phyloP scores from a whole-genome alignment of 2,797 vertebrate species.

The Arctocebus calabarensis region DNA sequence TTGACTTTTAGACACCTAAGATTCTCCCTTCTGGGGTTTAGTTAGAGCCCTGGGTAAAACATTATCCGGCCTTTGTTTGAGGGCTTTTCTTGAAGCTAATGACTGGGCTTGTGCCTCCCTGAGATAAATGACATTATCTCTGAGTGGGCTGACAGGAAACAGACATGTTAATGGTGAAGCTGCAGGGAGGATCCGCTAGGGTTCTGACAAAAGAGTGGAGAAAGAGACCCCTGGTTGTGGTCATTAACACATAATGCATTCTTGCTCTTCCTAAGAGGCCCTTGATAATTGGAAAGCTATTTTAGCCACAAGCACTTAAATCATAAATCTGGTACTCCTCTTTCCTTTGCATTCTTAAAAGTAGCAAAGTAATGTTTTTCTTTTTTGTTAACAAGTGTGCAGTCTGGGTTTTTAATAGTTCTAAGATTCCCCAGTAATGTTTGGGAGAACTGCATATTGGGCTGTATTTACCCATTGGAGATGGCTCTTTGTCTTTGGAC shows the following conservation, averaged over 20 bases:
- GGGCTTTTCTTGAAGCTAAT: conserved; percentile 92
- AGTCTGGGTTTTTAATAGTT: conserved; percentile 22
- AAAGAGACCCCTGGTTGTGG: conserved; percentile 88
- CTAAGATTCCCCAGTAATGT: background rate
- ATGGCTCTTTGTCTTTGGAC: conserved; percentile 38
- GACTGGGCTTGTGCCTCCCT: conserved; percentile 90
- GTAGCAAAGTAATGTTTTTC: background rate
- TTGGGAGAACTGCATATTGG: background rate
- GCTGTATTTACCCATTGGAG: conserved; percentile 14
- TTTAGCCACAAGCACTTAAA: conserved; percentile 84
- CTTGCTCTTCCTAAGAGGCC: conserved; percentile 85
- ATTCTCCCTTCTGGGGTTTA: conserved; percentile 83
- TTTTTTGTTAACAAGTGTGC: conserved; percentile 49
- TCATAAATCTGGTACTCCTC: conserved; percentile 81
- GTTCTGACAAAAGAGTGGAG: conserved; percentile 88
- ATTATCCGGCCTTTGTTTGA: conserved; percentile 90
- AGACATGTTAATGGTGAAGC: conserved; percentile 92
- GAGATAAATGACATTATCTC: conserved; percentile 93
- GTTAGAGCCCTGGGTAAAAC: conserved; percentile 86
- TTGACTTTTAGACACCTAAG: conserved; percentile 78
- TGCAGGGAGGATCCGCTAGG: conserved; percentile 89
- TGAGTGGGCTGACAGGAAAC: conserved; percentile 93
- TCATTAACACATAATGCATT: conserved; percentile 89
- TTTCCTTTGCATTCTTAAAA: conserved; percentile 73
- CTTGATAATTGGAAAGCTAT: conserved; percentile 86